Percentiles rank a stretch among this genome's conserved stretches.
phyloP scores from a whole-genome alignment of 2,113 vertebrate species.

The Thermophis baileyi region DNA sequence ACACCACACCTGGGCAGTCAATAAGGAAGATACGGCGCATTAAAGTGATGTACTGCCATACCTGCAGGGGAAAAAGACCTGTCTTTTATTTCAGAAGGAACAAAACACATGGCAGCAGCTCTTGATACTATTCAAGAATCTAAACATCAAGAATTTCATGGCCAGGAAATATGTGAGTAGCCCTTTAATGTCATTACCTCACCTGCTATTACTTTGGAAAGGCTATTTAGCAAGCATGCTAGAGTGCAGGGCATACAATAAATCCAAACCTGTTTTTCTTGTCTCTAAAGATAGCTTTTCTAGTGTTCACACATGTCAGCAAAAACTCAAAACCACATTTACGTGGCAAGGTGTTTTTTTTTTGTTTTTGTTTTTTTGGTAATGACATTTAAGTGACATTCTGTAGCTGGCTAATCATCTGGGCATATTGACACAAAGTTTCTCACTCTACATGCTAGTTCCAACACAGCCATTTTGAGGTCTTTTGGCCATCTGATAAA shows the following conservation, averaged over 20 bases:
- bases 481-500: neutral
- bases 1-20: conserved; percentile 95
- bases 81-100: neutral
- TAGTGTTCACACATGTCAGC: neutral
- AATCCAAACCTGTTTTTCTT: neutral
- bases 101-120: neutral
- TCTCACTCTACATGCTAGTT: neutral
- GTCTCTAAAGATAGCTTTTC: neutral
- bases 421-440: neutral
- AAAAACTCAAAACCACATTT: neutral
- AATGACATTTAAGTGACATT: neutral
- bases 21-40: conserved; percentile 98
- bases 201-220: neutral
- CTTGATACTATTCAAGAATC: neutral
- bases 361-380: neutral
- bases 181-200: neutral
- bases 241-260: neutral
- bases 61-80: conserved; percentile 64
- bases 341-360: neutral
- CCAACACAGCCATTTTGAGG: neutral
- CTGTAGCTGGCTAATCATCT: neutral
- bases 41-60: conserved; percentile 98
- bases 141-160: neutral
- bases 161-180: neutral
- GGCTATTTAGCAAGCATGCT: neutral